Conservation (phyloP, 2,888 invertebrate species). For the Macaria liturata region DNA sequence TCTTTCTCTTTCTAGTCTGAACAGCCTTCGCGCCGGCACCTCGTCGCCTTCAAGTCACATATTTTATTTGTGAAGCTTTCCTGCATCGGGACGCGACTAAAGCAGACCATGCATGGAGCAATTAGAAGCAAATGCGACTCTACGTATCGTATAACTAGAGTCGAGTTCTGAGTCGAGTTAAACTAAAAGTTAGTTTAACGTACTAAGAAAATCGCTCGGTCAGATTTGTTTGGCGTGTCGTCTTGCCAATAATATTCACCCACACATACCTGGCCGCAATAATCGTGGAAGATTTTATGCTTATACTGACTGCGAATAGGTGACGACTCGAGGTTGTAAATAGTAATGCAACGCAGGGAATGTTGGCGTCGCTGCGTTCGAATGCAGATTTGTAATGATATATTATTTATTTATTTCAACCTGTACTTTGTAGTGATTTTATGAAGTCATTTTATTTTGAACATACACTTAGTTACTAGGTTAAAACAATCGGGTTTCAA, state of each 20-base stretch:
- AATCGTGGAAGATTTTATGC: slow-evolving; percentile 71
- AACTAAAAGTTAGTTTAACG: too few relatives aligned
- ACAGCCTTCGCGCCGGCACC: slow-evolving; percentile 78
- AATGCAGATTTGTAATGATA: slow-evolving; percentile 44
- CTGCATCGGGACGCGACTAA: slow-evolving; percentile 76
- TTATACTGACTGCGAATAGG: slow-evolving; percentile 55
- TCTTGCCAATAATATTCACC: slow-evolving; percentile 79
- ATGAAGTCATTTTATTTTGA: too few relatives aligned
- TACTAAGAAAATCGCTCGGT: slow-evolving; percentile 43
- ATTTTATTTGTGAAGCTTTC: slow-evolving; percentile 82
- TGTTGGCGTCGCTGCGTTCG: slow-evolving; percentile 51
- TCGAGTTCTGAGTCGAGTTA: too few relatives aligned
- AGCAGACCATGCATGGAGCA: slow-evolving; percentile 63
- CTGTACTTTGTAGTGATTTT: neutral
- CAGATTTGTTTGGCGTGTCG: slow-evolving; percentile 60
- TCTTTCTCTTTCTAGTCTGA: slow-evolving; percentile 61
- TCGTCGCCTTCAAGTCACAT: slow-evolving; percentile 82
- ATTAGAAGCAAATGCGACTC: slow-evolving; percentile 41
- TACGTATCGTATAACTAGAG: slow-evolving; percentile 25
- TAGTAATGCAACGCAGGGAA: slow-evolving; percentile 56
- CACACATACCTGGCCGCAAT: slow-evolving; percentile 71
- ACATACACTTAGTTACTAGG: too few relatives aligned
- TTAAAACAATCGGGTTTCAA: too few relatives aligned
- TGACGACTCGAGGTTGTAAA: slow-evolving; percentile 57
- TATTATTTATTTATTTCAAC: slow-evolving; percentile 16